phyloP scores from a whole-genome alignment of 1,140 invertebrate genomes.

The Drosophila aff. region DNA sequence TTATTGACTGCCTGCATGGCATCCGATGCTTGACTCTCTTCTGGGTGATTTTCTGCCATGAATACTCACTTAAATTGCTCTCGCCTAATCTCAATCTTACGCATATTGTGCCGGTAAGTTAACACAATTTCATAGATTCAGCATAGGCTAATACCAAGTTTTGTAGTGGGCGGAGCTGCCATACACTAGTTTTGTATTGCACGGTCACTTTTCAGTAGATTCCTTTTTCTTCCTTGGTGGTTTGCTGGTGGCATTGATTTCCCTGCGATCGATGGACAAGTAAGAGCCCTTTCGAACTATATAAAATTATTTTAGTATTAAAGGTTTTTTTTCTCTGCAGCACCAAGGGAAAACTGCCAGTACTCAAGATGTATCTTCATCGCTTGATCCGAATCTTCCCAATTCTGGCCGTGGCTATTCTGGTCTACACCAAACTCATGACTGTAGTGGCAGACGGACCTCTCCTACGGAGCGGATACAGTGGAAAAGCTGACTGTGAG shows the following conservation, averaged over 20 bases:
- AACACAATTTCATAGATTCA: no score
- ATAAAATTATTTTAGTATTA: no score
- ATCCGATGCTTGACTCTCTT: constrained; percentile 85
- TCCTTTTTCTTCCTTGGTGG: constrained; percentile 89
- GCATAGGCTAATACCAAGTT: no score
- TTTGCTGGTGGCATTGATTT: constrained; percentile 86
- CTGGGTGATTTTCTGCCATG: no score
- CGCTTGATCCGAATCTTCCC: not conserved
- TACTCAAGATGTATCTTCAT: constrained; percentile 3
- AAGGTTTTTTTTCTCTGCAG: constrained; percentile 11
- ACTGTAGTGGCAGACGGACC: not conserved
- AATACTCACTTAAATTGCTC: no score
- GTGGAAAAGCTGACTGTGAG: constrained; percentile 56
- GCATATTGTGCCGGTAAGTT: no score
- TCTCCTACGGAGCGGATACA: constrained; percentile 6
- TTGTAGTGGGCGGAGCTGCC: no score
- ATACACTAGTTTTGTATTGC: no score
- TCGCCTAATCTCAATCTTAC: no score
- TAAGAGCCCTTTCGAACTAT: no score
- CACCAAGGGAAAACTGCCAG: constrained; percentile 14
- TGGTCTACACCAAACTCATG: constrained; percentile 23
- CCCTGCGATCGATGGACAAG: no score
- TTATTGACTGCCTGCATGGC: constrained; percentile 86
- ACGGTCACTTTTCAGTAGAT: constrained; percentile 85
- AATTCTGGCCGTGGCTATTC: not conserved